phyloP scores from a whole-genome alignment of 2,888 invertebrate genomes.

The Chromoteleia sp. region DNA sequence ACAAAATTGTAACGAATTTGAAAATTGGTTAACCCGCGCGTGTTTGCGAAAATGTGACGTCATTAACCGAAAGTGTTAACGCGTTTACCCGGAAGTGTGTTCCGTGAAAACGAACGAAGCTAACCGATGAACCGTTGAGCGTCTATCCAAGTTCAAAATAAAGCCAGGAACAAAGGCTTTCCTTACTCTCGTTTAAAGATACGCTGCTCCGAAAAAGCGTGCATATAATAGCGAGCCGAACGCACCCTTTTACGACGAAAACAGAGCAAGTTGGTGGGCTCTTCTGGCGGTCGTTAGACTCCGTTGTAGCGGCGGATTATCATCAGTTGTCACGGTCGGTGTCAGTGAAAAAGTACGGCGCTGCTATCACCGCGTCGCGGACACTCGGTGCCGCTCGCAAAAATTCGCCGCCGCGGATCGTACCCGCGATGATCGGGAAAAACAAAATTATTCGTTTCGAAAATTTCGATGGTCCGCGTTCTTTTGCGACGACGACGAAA shows the following conservation, averaged over 20 bases:
- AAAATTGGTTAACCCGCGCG: too few relatives aligned
- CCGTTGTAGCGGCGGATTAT: slow-evolving; percentile 48
- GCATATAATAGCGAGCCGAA: slow-evolving; percentile 39
- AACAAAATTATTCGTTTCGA: background rate
- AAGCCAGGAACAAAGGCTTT: too few relatives aligned
- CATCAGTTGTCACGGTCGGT: slow-evolving; percentile 56
- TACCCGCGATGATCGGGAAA: background rate
- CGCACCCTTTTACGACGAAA: slow-evolving; percentile 63
- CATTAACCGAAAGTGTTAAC: too few relatives aligned
- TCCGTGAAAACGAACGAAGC: too few relatives aligned
- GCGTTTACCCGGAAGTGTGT: too few relatives aligned
- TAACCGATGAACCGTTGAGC: too few relatives aligned
- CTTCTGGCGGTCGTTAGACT: slow-evolving; percentile 47
- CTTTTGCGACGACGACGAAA: slow-evolving; percentile 9
- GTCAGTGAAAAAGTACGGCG: slow-evolving; percentile 58
- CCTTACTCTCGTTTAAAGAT: too few relatives aligned
- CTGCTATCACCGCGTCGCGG: slow-evolving; percentile 49
- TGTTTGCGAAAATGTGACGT: too few relatives aligned
- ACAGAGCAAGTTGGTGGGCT: slow-evolving; percentile 45
- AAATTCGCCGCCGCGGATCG: slow-evolving; percentile 4
- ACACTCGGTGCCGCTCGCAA: slow-evolving; percentile 30
- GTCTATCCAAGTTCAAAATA: too few relatives aligned
- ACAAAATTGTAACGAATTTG: too few relatives aligned
- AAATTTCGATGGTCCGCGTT: background rate
- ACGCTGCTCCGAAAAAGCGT: too few relatives aligned